These are phyloP conservation scores for Drosophila mulleri DNA, from an alignment of 2,888 invertebrate genomes.

Conservation along the genomic window DNA sequence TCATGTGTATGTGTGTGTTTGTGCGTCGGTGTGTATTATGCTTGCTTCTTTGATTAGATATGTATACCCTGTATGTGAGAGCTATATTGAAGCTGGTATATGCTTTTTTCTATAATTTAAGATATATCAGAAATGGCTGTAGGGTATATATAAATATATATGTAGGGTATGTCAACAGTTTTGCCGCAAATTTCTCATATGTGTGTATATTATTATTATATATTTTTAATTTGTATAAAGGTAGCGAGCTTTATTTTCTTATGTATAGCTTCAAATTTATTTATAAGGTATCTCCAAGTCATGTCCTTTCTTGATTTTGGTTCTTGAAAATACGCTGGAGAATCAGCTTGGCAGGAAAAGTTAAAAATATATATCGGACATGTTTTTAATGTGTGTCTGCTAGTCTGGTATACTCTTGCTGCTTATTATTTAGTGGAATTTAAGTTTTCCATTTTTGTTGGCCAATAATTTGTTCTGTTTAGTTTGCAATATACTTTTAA, in stretches of 20 bases:
- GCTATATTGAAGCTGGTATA: neutral
- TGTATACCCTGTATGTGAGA: conserved; percentile 32
- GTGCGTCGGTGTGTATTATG: conserved; percentile 6
- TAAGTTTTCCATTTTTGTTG: neutral
- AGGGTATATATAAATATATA: neutral
- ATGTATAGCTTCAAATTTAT: too few relatives aligned
- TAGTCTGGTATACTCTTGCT: neutral
- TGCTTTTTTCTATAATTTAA: too few relatives aligned
- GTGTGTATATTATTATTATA: too few relatives aligned
- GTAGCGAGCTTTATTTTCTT: too few relatives aligned
- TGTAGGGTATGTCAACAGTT: neutral
- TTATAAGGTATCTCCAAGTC: too few relatives aligned
- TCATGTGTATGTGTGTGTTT: conserved; percentile 27
- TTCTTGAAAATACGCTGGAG: too few relatives aligned
- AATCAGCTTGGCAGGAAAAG: neutral
- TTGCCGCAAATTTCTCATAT: too few relatives aligned
- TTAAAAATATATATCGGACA: neutral
- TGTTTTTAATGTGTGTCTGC: neutral
- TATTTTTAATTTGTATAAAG: too few relatives aligned
- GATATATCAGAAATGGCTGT: neutral
- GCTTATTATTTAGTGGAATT: neutral
- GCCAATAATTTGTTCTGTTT: neutral
- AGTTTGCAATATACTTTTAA: neutral
- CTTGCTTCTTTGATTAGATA: conserved; percentile 8
- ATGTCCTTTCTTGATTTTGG: neutral